Evolutionary conservation across 1,140 invertebrate species (phyloP), one percentile per base, ranked within the genome.

Genomic region (Charaxes varanes): DNA sequence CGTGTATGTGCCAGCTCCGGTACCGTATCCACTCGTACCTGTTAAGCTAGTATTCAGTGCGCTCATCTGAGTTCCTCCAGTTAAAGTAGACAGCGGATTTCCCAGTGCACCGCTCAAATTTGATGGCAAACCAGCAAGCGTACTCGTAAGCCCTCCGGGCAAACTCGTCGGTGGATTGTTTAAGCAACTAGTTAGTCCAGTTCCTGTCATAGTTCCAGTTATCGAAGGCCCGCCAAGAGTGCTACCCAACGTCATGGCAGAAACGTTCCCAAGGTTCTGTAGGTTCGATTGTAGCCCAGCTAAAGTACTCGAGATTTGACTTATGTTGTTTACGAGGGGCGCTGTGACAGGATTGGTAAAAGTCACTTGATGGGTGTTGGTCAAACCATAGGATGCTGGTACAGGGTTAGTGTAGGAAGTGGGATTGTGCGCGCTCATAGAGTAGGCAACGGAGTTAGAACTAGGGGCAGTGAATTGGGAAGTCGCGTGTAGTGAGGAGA

Each of bases 1-100:
- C 23, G 88, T 86, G 48, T 88, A 90, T 1, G 86, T 88, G 12
- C 87, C 84, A 61, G 87, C 87, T 13, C 86, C 85, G 15, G 73
- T 66, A 13, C 79, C 78, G 46, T 84, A 85, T 6, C 56, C 64
- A 46, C 60, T 72, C 6, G 85, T 82, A 3, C 73, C 72, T 7
- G 68, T 82, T 32, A 86, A 69, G 47, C 78, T 85, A 17, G 81
- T 81, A 50, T 71, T 82, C 6, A 85, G 50, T n/a, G 58, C 74
- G 27, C 80, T 81, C 31, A 86, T 67, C 56, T 86, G 84, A 6
- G 81, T 77, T 16, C 66, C 83, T 28, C 70, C 74, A 3, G 84
- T 76, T 6, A 86, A 55, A 35, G 78, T 85, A 6, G 73, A 64
- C 34, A 85, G 45, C 37, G 78, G 59, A 46, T 86, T 80, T 55